phyloP scores from a whole-genome alignment of 2,797 vertebrate genomes.

The Danio albolineatus region DNA sequence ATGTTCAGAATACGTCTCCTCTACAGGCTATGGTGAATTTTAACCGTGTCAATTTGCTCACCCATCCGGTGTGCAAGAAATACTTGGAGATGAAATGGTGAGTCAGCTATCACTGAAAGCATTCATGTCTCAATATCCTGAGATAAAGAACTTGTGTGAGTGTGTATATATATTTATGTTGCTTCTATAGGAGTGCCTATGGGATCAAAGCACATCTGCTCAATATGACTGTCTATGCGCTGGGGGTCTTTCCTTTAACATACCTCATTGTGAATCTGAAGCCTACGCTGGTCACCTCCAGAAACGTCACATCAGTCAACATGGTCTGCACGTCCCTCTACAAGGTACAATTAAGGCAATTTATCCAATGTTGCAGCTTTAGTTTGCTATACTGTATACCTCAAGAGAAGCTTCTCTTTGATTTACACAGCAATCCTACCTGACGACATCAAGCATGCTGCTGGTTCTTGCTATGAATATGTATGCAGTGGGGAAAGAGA shows the following conservation, averaged over 20 bases:
- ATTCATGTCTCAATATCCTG: neutral
- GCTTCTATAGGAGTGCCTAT: constrained; percentile 82
- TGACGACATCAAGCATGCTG: constrained; percentile 81
- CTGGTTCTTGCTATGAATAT: constrained; percentile 85
- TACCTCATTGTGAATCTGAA: constrained; percentile 76
- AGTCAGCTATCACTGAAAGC: constrained; percentile 43
- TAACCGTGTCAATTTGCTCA: constrained; percentile 85
- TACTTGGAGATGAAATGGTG: constrained; percentile 91
- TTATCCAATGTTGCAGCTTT: neutral
- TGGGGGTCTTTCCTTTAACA: constrained; percentile 85
- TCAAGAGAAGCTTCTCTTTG: neutral
- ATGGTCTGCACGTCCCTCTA: constrained; percentile 57
- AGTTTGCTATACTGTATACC: neutral
- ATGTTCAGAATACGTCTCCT: neutral
- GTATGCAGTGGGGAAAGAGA: constrained; percentile 85
- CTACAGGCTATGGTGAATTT: constrained; percentile 84
- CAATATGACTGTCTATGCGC: constrained; percentile 83
- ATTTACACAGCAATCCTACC: constrained; percentile 77
- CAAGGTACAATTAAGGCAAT: constrained; percentile 50
- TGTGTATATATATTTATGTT: neutral
- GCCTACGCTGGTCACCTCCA: constrained; percentile 38
- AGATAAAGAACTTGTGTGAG: neutral
- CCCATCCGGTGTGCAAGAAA: constrained; percentile 87
- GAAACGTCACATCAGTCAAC: constrained; percentile 50
- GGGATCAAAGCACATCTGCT: constrained; percentile 86